Base-by-base conservation (phyloP, 2,797 vertebrate species). In the Anomalospiza imberbis region DNA sequence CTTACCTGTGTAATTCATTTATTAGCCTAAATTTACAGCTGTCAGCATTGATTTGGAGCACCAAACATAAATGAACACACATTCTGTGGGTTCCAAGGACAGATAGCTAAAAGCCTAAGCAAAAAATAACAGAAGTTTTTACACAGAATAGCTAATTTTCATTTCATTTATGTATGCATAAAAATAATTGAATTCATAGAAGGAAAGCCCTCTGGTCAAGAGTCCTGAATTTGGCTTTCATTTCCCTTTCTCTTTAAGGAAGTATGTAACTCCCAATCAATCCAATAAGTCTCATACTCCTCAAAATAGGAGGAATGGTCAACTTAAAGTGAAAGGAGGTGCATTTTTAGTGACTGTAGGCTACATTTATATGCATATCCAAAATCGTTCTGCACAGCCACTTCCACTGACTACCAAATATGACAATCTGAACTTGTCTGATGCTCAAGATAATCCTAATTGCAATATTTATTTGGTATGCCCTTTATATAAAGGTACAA, bases 11-110 rank as follows among this genome's bases (percentile, higher is more conserved):
- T 94, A 97, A 96, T 91, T 96, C 92, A 96, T 96, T 97, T 97
- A 97, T 97, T 97, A 96, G 91, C 76, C 48, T 88, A 94, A 96
- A 97, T 97, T 97, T 97, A 96, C 72, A 97, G 54, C 81, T 97
- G 95, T 96, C 94, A 96, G 77, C 76, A 95, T 38, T 95, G 80
- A 97, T 97, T 97, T 96, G 95, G 44, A 94, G 51, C 36, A 82
- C 54, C 10, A 29, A 86, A 93, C 29, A 6, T 82, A 94, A 91
- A 45, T 20, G 53, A 91, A 62, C 47, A 89, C 60, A 86, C 54
- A 88, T 82, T 96, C 67, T 87, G 34, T 36, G 73, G 20, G 28
- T 87, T 97, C 95, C 96, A 97, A 97, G 97, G 95, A 66, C 90
- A 93, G 21, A 32, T 5, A 89, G 38, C 40, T 95, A 84, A 94